Conservation (phyloP, 1,140 invertebrate genomes). For the Cotesia vestalis region DNA sequence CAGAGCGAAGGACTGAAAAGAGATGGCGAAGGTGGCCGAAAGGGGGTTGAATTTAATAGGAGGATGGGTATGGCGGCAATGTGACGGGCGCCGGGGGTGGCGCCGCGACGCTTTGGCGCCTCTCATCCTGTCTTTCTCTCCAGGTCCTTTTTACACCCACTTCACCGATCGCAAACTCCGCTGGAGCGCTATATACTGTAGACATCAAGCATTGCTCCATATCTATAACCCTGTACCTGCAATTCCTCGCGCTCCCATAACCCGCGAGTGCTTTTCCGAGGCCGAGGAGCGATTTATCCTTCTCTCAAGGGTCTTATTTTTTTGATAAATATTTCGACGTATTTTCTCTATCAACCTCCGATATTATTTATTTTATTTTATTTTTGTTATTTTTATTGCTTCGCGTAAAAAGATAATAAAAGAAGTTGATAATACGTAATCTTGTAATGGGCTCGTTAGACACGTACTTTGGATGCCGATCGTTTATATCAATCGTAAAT, state of each 20-base stretch:
- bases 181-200: slow-evolving; percentile 3
- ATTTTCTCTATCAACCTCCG: not conserved
- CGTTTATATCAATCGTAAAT: slow-evolving; percentile 27
- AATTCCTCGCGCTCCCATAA: slow-evolving; percentile 16
- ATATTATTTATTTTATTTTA: not conserved
- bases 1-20: not conserved
- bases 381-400: not conserved
- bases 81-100: slow-evolving; percentile 63
- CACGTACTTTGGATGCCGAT: slow-evolving; percentile 19
- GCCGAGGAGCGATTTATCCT: not conserved
- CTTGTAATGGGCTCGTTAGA: slow-evolving; percentile 30
- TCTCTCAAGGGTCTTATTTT: no score
- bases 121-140: slow-evolving; percentile 15
- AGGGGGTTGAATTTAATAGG: slow-evolving; percentile 26
- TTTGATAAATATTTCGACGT: no score
- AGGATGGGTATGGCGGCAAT: slow-evolving; percentile 55
- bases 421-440: slow-evolving; percentile 15
- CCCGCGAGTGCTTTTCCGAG: not conserved
- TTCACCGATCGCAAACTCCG: not conserved
- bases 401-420: not conserved
- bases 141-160: not conserved
- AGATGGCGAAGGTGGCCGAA: not conserved
- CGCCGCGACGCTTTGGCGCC: slow-evolving; percentile 46
- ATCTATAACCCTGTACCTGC: slow-evolving; percentile 13
- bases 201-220: not conserved